phyloP scores from a whole-genome alignment of 2,888 invertebrate species.

The Tuberolachnus salignus region DNA sequence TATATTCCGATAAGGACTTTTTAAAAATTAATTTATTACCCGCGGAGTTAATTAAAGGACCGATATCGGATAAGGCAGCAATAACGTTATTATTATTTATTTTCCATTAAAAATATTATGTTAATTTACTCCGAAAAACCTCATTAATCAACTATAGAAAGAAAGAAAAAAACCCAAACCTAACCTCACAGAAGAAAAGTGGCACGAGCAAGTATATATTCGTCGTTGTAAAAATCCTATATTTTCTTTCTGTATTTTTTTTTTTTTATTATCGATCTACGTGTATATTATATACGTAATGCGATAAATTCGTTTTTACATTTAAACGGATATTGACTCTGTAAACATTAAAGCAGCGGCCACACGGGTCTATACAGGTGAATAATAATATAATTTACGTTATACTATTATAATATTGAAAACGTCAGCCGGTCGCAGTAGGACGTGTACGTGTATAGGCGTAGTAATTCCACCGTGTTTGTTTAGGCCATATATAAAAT shows the following conservation, averaged over 20 bases:
- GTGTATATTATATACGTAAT: too few species aligned
- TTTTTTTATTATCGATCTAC: too few species aligned
- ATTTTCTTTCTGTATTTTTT: too few species aligned
- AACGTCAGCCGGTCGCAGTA: not conserved
- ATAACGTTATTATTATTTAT: slow-evolving; percentile 26
- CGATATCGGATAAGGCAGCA: not conserved
- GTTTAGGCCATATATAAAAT: not conserved
- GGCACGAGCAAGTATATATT: too few species aligned
- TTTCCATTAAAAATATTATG: slow-evolving; percentile 14
- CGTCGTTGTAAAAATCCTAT: too few species aligned
- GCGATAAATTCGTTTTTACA: slow-evolving; percentile 23
- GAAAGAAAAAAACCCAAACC: too few species aligned
- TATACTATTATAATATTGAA: not conserved
- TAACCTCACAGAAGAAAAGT: too few species aligned
- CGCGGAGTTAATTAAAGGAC: slow-evolving; percentile 30
- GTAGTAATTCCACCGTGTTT: not conserved
- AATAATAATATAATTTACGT: too few species aligned
- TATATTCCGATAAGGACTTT: slow-evolving; percentile 26
- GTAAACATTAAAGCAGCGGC: not conserved
- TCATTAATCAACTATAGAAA: slow-evolving; percentile 35
- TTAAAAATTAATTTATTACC: slow-evolving; percentile 30
- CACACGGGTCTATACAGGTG: too few species aligned
- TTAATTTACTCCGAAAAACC: slow-evolving; percentile 9
- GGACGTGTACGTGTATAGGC: not conserved
- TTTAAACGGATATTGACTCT: not conserved